These are phyloP conservation scores for Asteroscopus sphinx DNA, from an alignment of 2,888 invertebrate genomes.

Conservation along the genomic window DNA sequence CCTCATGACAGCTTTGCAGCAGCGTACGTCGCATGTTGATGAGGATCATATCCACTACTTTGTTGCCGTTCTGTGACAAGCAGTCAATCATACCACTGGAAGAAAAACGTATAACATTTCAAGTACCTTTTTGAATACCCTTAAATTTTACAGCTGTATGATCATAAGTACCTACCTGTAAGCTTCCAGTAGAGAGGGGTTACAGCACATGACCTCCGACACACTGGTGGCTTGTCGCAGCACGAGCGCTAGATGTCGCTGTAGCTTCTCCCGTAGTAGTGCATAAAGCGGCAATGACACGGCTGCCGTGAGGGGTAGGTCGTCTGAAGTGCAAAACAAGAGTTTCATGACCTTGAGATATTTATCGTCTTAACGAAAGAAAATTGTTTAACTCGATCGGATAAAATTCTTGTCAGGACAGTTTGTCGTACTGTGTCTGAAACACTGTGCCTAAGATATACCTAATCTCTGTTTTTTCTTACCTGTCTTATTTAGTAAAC, in stretches of 20 bases:
- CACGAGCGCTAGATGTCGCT: slow-evolving; percentile 76
- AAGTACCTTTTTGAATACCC: too few relatives aligned
- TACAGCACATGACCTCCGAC: slow-evolving; percentile 83
- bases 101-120: neutral
- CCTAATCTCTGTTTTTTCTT: too few relatives aligned
- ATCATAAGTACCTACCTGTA: slow-evolving; percentile 74
- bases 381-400: too few relatives aligned
- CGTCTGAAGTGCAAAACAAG: slow-evolving; percentile 69
- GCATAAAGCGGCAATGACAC: slow-evolving; percentile 81
- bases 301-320: slow-evolving; percentile 83
- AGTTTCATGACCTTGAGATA: too few relatives aligned
- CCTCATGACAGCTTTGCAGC: slow-evolving; percentile 79
- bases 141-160: too few relatives aligned
- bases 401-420: too few relatives aligned
- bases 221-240: slow-evolving; percentile 82
- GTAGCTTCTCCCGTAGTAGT: slow-evolving; percentile 76
- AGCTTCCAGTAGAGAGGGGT: slow-evolving; percentile 82
- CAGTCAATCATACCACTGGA: slow-evolving; percentile 74
- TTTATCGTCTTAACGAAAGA: too few relatives aligned
- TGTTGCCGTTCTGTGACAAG: slow-evolving; percentile 78
- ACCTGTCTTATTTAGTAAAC: too few relatives aligned
- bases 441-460: too few relatives aligned
- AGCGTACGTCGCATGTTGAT: slow-evolving; percentile 85
- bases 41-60: slow-evolving; percentile 82
- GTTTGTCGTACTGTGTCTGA: too few relatives aligned